Conservation (phyloP, 2,888 invertebrate genomes). For the Drosophila suboccidentalis region DNA sequence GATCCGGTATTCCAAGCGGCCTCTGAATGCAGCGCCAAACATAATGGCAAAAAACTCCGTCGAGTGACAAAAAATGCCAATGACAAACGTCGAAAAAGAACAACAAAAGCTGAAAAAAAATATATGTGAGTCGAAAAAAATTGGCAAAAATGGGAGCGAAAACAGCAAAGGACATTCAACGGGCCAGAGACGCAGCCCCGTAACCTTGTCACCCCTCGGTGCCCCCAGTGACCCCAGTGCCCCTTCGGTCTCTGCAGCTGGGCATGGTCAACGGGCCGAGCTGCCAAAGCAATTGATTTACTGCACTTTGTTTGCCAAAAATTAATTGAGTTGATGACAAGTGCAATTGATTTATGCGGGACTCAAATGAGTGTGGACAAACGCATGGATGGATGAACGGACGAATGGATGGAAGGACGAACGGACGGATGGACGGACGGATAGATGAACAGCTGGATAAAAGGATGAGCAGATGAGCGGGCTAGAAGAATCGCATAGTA, state of each 20-base stretch:
- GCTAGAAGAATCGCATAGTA: conserved; percentile 2
- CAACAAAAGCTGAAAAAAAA: conserved; percentile 30
- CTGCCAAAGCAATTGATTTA: conserved; percentile 85
- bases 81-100: conserved; percentile 72
- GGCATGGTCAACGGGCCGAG: conserved; percentile 72
- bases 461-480: conserved; percentile 12
- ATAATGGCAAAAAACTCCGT: conserved; percentile 43
- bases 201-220: conserved; percentile 3
- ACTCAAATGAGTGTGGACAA: conserved; percentile 83
- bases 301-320: conserved; percentile 86
- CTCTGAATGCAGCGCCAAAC: conserved; percentile 43
- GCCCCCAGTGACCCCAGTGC: background rate
- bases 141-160: conserved; percentile 37
- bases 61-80: conserved; percentile 75
- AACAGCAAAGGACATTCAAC: conserved; percentile 41
- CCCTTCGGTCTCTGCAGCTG: conserved; percentile 17
- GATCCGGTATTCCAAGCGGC: conserved; percentile 13
- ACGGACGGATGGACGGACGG: background rate
- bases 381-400: conserved; percentile 46
- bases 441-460: conserved; percentile 31
- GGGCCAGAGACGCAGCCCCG: conserved; percentile 10
- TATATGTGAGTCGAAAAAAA: conserved; percentile 15
- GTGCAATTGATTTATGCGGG: conserved; percentile 86
- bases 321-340: conserved; percentile 86
- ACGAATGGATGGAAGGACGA: conserved; percentile 11